A percentile compares a stretch with the other conserved stretches of the same genome.
These are phyloP conservation scores for Dryoscopus gambensis DNA, from an alignment of 2,113 vertebrate species.

Conservation along the genomic window DNA sequence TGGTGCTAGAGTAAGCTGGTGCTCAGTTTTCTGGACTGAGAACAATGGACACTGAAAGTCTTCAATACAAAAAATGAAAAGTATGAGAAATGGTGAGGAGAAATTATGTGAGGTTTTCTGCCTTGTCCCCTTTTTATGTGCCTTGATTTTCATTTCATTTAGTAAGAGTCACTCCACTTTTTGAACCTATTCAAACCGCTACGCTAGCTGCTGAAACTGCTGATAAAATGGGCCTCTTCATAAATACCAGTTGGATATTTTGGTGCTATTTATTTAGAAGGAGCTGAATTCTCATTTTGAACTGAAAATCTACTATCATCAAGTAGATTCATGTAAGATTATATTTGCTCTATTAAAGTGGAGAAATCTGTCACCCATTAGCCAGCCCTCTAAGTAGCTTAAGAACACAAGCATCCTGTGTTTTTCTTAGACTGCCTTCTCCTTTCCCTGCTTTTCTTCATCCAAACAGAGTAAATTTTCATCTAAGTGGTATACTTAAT, in stretches of 20 bases:
- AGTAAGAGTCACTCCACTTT: neutral
- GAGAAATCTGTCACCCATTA: neutral
- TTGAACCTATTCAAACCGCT: neutral
- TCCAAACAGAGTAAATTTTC: neutral
- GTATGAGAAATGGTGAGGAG: neutral
- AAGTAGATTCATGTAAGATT: neutral
- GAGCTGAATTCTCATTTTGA: conserved; percentile 7
- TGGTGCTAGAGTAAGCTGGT: neutral
- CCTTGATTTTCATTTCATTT: neutral
- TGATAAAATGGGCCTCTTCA: neutral
- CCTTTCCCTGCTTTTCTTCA: neutral
- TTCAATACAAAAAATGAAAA: neutral
- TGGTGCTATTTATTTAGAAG: neutral
- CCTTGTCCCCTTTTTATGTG: neutral
- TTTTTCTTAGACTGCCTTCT: neutral
- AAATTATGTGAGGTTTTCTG: neutral
- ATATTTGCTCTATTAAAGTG: neutral
- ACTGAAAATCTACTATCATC: neutral
- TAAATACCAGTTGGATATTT: neutral
- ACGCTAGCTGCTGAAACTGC: neutral
- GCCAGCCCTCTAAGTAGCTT: neutral
- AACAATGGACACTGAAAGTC: neutral
- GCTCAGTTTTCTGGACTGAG: neutral
- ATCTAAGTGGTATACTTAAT: neutral
- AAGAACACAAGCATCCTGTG: neutral